Evolutionary conservation across 2,797 vertebrate species (phyloP).

Genomic region (Myotis daubentonii): DNA sequence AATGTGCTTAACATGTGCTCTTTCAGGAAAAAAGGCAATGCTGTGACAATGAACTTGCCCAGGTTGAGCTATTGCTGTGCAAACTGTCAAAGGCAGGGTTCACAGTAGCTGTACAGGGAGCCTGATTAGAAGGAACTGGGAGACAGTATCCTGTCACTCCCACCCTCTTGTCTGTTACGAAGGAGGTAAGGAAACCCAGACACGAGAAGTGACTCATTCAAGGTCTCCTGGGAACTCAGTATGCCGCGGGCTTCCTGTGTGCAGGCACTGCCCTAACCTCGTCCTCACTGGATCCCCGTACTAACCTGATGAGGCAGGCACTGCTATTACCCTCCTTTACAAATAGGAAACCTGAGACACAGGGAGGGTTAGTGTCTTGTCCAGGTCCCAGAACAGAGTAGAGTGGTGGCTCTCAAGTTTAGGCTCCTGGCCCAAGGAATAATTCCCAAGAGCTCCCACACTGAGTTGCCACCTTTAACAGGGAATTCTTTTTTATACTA

Average conservation of each 20-base stretch:
- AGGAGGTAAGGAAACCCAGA: background rate
- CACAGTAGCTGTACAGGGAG: background rate
- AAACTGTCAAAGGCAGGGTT: background rate
- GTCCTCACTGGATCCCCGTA: background rate
- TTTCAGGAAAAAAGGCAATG: background rate
- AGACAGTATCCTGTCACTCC: background rate
- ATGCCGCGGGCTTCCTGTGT: background rate
- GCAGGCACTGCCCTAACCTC: background rate
- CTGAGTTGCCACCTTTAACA: background rate
- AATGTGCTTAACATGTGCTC: background rate
- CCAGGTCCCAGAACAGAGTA: background rate
- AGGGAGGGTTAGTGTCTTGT: background rate
- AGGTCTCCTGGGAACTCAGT: background rate
- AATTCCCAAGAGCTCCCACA: background rate
- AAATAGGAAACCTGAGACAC: background rate
- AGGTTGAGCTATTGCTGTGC: fast-evolving
- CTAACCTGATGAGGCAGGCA: background rate
- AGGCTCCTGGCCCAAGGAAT: background rate
- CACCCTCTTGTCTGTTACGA: background rate
- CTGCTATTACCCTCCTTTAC: background rate
- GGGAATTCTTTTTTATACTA: background rate
- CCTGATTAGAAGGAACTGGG: background rate
- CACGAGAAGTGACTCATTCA: background rate
- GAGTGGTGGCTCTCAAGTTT: background rate
- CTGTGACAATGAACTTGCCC: background rate